phyloP scores from a whole-genome alignment of 2,888 invertebrate species.

The Bombylius major region DNA sequence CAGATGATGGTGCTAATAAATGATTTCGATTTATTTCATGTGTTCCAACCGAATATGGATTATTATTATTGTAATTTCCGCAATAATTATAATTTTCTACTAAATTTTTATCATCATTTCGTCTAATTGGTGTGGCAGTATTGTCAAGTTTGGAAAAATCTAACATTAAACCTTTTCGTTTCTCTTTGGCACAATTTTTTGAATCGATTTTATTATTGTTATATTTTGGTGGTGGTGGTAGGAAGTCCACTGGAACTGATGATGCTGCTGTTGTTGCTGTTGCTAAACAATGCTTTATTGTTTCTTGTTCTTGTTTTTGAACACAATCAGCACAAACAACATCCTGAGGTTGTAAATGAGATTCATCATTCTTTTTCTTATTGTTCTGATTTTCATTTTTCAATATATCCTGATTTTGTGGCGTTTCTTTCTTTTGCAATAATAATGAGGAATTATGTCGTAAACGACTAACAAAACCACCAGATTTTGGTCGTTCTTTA shows the following conservation, averaged over 20 bases:
- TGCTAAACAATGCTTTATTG: slow-evolving; percentile 1
- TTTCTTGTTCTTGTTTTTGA: slow-evolving; percentile 11
- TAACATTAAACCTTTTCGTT: slow-evolving; percentile 45
- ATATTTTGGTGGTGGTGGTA: slow-evolving; percentile 31
- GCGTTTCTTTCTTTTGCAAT: slow-evolving; percentile 23
- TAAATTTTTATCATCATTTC: slow-evolving; percentile 30
- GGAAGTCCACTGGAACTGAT: slow-evolving; percentile 32
- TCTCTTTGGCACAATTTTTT: slow-evolving; percentile 24
- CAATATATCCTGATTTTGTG: slow-evolving; percentile 4
- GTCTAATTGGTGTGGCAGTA: slow-evolving; percentile 15
- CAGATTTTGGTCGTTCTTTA: slow-evolving; percentile 20
- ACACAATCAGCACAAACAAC: slow-evolving; percentile 17
- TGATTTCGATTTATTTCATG: slow-evolving; percentile 33
- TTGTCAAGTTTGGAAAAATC: slow-evolving; percentile 45
- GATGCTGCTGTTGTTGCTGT: background rate
- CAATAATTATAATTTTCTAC: slow-evolving; percentile 26
- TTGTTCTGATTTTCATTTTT: slow-evolving; percentile 5
- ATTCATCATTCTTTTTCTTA: slow-evolving; percentile 11
- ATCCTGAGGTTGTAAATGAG: background rate
- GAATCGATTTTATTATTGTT: slow-evolving; percentile 11
- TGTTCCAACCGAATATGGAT: slow-evolving; percentile 1
- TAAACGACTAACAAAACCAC: slow-evolving; percentile 14
- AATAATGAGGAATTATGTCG: slow-evolving; percentile 17
- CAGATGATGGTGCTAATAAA: slow-evolving; percentile 29
- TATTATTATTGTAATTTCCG: slow-evolving; percentile 21